Conservation (phyloP, 2,113 vertebrate genomes). For the Euleptes europaea region DNA sequence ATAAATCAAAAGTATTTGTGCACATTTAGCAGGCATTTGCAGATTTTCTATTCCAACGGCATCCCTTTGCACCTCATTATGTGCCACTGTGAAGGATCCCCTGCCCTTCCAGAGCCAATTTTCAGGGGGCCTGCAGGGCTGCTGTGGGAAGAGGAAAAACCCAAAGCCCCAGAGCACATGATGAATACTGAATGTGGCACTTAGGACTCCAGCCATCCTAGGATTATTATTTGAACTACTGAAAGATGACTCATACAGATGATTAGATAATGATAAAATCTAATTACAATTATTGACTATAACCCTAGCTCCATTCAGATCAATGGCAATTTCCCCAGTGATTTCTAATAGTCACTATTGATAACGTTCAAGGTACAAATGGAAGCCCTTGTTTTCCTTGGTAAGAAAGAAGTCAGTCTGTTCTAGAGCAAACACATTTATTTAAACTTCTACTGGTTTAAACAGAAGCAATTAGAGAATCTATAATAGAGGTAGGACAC, state of each 20-base stretch:
- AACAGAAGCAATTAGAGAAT: not conserved
- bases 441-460: not conserved
- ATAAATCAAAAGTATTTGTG: not conserved
- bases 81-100: too few species aligned
- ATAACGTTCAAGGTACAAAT: too few species aligned
- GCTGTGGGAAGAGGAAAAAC: not conserved
- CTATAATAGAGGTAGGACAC: too few species aligned
- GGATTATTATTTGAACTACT: not conserved
- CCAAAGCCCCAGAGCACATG: not conserved
- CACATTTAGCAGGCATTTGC: not conserved
- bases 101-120: not conserved
- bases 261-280: not conserved
- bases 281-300: not conserved
- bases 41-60: too few species aligned
- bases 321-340: not conserved
- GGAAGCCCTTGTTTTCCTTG: too few species aligned
- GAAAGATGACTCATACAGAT: not conserved
- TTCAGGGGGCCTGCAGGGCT: not conserved
- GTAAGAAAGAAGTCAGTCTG: too few species aligned
- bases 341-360: not conserved
- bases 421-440: too few species aligned
- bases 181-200: not conserved
- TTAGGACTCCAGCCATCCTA: not conserved
- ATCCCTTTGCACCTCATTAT: not conserved
- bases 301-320: not conserved